phyloP scores from a whole-genome alignment of 2,888 invertebrate species.

The Cylloceria caligata region DNA sequence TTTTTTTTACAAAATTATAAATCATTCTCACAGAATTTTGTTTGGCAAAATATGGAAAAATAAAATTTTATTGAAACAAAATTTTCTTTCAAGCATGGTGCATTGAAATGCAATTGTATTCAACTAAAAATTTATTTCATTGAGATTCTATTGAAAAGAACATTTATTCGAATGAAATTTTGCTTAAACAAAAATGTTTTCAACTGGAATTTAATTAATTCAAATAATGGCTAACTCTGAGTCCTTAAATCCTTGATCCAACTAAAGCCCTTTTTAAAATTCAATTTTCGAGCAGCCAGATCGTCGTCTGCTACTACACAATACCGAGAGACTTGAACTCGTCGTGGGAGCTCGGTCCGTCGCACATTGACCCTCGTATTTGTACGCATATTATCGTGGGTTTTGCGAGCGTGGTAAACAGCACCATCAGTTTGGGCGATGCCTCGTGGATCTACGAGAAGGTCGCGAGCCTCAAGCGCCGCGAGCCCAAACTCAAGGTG shows the following conservation, averaged over 20 bases:
- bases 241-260: too few relatives aligned
- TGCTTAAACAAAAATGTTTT: background rate
- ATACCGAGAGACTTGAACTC: constrained; percentile 84
- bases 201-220: background rate
- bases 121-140: too few relatives aligned
- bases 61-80: background rate
- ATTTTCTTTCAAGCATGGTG: background rate
- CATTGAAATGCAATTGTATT: background rate
- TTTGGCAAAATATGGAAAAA: too few relatives aligned
- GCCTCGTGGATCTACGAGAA: constrained; percentile 82
- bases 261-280: constrained; percentile 3
- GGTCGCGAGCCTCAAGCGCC: constrained; percentile 86
- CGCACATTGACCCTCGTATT: constrained; percentile 88
- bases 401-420: constrained; percentile 89
- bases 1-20: background rate
- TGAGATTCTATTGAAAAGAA: background rate
- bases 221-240: too few relatives aligned
- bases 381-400: constrained; percentile 95
- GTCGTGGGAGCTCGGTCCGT: constrained; percentile 85
- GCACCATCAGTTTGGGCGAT: constrained; percentile 86
- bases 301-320: constrained; percentile 90
- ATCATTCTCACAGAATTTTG: too few relatives aligned
- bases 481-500: constrained; percentile 90
- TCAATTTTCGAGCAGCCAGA: constrained; percentile 70
- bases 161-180: background rate